Evolutionary conservation across 1,140 invertebrate species (phyloP).

Genomic region (Mamestra configurata): DNA sequence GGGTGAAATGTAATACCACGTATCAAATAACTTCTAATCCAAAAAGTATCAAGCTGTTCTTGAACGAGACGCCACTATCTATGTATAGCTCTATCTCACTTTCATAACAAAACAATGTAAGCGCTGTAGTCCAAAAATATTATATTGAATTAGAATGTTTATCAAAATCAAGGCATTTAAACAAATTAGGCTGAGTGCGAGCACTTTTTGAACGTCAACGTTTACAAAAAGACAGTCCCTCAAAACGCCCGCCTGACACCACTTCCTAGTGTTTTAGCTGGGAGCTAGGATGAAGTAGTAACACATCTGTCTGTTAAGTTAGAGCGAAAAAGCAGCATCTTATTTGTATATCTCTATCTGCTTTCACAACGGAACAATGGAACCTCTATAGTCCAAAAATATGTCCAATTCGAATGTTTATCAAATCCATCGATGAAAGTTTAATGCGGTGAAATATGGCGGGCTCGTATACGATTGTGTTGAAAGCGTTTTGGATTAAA

Average conservation of each 20-base stretch:
- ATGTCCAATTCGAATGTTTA: conserved; percentile 3
- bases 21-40: background rate
- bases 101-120: conserved; percentile 5
- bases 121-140: background rate
- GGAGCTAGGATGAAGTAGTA: too few species aligned
- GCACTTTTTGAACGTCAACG: too few species aligned
- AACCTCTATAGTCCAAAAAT: conserved; percentile 1
- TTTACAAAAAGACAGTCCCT: too few species aligned
- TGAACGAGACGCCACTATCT: background rate
- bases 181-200: too few species aligned
- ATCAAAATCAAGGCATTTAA: too few species aligned
- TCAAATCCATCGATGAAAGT: background rate
- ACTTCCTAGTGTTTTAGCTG: too few species aligned
- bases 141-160: conserved; percentile 1
- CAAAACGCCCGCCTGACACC: too few species aligned
- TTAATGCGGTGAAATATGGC: background rate
- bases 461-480: background rate
- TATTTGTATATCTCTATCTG: background rate
- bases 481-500: background rate
- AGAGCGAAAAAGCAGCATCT: too few species aligned
- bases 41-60: background rate
- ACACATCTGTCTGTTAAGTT: too few species aligned
- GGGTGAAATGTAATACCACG: background rate
- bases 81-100: background rate
- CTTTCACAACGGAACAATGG: conserved; percentile 6